Evolutionary conservation across 2,888 invertebrate genomes (phyloP), one percentile per base, ranked within the genome.

Genomic region (Diarsia mendica): DNA sequence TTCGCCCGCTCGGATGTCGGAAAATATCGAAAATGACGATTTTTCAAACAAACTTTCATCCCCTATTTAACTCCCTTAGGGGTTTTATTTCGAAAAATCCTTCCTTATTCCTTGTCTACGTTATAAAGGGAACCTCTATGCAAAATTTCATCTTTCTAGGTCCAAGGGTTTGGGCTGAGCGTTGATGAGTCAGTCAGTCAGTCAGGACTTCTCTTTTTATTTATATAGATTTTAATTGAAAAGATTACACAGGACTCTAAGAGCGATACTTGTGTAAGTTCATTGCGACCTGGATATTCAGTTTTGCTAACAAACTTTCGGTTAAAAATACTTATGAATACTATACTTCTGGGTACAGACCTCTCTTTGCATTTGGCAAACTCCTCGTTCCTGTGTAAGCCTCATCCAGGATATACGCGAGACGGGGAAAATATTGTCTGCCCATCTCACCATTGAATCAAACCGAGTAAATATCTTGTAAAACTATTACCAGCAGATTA

Each of bases 181-280:
- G n/a, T n/a, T n/a, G n/a, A n/a, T n/a, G n/a, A n/a, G n/a, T n/a
- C n/a, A n/a, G n/a, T n/a, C n/a, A n/a, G n/a, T n/a, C n/a, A n/a
- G n/a, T n/a, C n/a, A n/a, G n/a, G n/a, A n/a, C n/a, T n/a, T n/a
- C n/a, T n/a, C n/a, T n/a, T n/a, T n/a, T n/a, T n/a, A n/a, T n/a
- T n/a, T n/a, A n/a, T n/a, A n/a, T n/a, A n/a, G n/a, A n/a, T n/a
- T 74, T 60, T 44, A 63, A 72, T 72, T 46, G 13, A 63, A 28
- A 15, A 20, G 18, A 48, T 33, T 48, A 49, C 20, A 23, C 20
- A 11, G 11, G 23, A 20, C 23, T 39, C 13, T 15, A 15, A 11
- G 3, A 72, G 28, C 46, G 33, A 48, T 58, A 13, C 20, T 20
- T 28, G 39, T 39, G 8, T 39, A 39, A 48, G 10, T 39, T 33